A percentile compares a stretch with the other conserved stretches of the same genome.
phyloP scores from a whole-genome alignment of 1,140 invertebrate genomes.

The Papilio helenus region DNA sequence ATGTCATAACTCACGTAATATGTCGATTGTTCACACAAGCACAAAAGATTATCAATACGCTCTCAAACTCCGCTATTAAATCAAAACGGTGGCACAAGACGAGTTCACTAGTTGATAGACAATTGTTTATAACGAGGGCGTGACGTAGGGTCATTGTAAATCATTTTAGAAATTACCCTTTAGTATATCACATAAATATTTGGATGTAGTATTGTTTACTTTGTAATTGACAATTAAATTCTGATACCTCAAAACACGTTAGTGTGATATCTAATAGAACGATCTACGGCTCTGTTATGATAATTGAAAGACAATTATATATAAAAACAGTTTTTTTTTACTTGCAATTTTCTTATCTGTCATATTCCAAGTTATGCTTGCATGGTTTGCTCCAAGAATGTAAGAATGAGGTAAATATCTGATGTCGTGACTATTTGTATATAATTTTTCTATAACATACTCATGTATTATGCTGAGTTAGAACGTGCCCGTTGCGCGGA shows the following conservation, averaged over 20 bases:
- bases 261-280: no score
- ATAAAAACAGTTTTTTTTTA: no score
- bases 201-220: background rate
- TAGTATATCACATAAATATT: background rate
- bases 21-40: slow-evolving; percentile 2
- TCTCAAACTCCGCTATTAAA: slow-evolving; percentile 4
- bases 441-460: background rate
- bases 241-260: no score
- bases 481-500: background rate
- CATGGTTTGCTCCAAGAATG: background rate
- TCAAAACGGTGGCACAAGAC: background rate
- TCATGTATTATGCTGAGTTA: background rate
- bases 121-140: background rate
- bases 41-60: slow-evolving; percentile 25
- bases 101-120: background rate
- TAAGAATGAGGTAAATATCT: background rate
- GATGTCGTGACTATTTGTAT: background rate
- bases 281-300: no score
- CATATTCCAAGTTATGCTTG: no score
- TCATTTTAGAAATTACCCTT: slow-evolving; percentile 1
- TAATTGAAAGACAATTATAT: no score
- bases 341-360: no score
- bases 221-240: no score
- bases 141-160: background rate
- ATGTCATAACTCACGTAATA: slow-evolving; percentile 24